Percentiles rank a stretch among this genome's conserved stretches.
phyloP scores from a whole-genome alignment of 1,140 invertebrate species.

The Atta cephalotes region DNA sequence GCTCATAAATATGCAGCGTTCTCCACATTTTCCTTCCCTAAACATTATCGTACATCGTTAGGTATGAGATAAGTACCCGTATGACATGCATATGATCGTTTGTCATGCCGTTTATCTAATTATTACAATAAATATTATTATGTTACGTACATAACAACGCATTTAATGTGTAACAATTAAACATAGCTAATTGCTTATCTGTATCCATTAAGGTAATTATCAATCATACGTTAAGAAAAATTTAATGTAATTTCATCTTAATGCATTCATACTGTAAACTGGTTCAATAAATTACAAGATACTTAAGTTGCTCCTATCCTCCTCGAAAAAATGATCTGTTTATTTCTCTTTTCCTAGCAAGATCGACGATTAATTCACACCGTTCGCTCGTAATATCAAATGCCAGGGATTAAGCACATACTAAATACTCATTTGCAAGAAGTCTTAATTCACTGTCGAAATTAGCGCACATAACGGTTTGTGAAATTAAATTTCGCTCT shows the following conservation, averaged over 20 bases:
- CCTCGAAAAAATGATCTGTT: background rate
- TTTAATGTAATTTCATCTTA: conserved; percentile 21
- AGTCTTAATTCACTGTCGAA: conserved; percentile 60
- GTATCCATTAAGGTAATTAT: background rate
- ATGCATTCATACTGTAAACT: conserved; percentile 10
- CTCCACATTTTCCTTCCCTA: conserved; percentile 41
- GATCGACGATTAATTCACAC: conserved; percentile 34
- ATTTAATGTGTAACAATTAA: background rate
- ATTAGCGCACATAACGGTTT: conserved; percentile 50
- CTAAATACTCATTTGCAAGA: conserved; percentile 57
- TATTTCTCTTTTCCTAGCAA: conserved; percentile 10
- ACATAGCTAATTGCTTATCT: background rate
- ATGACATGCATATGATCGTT: conserved; percentile 4
- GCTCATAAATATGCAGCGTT: conserved; percentile 46
- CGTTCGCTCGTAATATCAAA: conserved; percentile 8
- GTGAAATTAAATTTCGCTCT: conserved; percentile 53
- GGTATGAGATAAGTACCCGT: background rate
- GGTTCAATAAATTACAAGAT: conserved; percentile 34
- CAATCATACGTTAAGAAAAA: conserved; percentile 13
- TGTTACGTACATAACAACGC: background rate
- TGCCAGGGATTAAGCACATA: conserved; percentile 24
- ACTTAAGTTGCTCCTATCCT: background rate
- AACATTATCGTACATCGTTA: conserved; percentile 28
- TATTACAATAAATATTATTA: background rate
- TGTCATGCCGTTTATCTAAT: background rate